These are phyloP conservation scores for Mormyrus lacerda DNA, from an alignment of 2,113 vertebrate species.

Conservation along the genomic window DNA sequence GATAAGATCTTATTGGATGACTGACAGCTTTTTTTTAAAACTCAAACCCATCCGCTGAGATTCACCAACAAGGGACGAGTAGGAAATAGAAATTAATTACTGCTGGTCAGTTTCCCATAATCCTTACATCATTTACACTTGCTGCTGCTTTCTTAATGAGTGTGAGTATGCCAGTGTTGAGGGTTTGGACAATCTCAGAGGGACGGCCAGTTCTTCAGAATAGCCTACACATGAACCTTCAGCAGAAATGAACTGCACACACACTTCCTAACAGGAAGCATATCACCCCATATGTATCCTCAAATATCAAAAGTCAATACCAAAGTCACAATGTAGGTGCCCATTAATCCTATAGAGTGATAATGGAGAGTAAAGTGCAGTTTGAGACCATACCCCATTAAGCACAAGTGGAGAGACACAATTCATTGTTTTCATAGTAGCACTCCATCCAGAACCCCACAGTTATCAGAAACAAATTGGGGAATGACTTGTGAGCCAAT, in stretches of 20 bases:
- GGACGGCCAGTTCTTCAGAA: not conserved
- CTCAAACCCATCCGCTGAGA: not conserved
- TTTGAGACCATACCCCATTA: not conserved
- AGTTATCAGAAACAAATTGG: not conserved
- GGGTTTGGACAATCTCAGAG: not conserved
- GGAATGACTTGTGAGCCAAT: not conserved
- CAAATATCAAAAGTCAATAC: not conserved
- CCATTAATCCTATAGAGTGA: not conserved
- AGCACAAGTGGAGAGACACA: not conserved
- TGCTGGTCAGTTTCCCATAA: conserved; percentile 9
- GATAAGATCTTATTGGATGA: not conserved
- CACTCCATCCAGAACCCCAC: not conserved
- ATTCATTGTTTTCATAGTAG: not conserved
- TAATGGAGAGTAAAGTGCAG: not conserved
- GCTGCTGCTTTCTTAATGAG: not conserved
- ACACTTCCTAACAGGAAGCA: not conserved
- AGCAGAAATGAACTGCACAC: not conserved
- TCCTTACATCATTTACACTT: not conserved
- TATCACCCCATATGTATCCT: not conserved
- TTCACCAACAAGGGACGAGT: not conserved
- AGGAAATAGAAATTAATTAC: not conserved
- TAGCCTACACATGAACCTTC: not conserved
- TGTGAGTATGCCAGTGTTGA: not conserved
- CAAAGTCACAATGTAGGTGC: not conserved
- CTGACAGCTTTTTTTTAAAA: not conserved